Evolutionary conservation across 2,797 vertebrate genomes (phyloP), one percentile per base, ranked within the genome.

Genomic region (Chromis chromis): DNA sequence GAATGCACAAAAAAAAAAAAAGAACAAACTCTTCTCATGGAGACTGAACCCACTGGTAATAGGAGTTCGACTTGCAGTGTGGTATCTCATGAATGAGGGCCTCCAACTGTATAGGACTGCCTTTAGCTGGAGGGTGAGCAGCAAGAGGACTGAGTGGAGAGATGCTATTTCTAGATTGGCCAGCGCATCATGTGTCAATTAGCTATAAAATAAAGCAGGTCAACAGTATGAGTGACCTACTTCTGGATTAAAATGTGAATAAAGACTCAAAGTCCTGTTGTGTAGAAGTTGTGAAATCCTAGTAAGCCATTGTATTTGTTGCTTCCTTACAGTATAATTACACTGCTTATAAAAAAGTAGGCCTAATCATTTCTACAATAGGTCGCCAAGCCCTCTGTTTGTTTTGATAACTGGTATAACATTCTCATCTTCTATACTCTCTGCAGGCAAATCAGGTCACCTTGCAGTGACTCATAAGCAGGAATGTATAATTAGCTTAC

Each of bases 401-500:
- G 57, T 68, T 86, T 22, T 65, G 49, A 62, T 64, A 53, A 54
- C 25, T 9, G 9, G 28, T 49, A 61, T 44, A 44, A 50, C 12
- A 9, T 16, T n/a, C 49, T 52, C 36, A 21, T 66, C 40, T 14
- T 48, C 12, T 48, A 28, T 16, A 56, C 21, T 19, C 12, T 39
- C n/a, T 58, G 24, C 40, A 73, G 22, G 56, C 16, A 65, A 84
- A 83, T 79, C 78, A 61, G 82, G 87, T 90, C 88, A 91, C 91
- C 89, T 89, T 90, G 86, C 70, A 62, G 59, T 89, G 90, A 90
- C 79, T 93, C 89, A 90, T 80, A 67, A 58, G 70, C 33, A 84
- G 83, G 79, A 86, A 88, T 86, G 79, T 85, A 79, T 87, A 91
- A 93, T 89, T 84, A 88, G 83, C 79, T 91, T 90, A 91, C 91